Evolutionary conservation across 2,888 invertebrate species (phyloP), one percentile per base, ranked within the genome.

Genomic region (Atethmia centrago): DNA sequence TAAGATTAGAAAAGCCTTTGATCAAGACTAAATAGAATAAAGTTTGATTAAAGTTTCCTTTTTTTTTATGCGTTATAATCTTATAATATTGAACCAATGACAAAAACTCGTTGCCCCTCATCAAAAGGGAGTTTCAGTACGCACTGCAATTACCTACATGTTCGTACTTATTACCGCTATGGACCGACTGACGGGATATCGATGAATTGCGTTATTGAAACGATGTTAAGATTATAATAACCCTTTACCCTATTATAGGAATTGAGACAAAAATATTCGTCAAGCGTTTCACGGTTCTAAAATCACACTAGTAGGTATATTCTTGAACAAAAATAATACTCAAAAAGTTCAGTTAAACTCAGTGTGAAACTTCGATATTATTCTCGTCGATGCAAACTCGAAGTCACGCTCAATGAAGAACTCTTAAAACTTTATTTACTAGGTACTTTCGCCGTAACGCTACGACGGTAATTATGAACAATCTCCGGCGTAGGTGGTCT

Each of bases 401-500:
- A 63, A 62, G 49, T 51, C 62, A 75, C 36, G 68, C 62, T 68
- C 71, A 66, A 66, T 71, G 45, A 69, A 81, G 12, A 55, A 31
- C 53, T 59, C 47, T 61, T 71, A 63, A 56, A 70, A 82, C 71
- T 82, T 82, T 47, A 80, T 79, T 82, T 75, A 79, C 69, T 69
- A 36, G 5, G 36, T 36, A 63, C 71, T 71, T 68, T 65, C 51
- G 25, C 61, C 25, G 42, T 58, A 62, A 40, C 47, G 58, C 40
- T 61, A 51, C 36, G 68, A 59, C 62, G 58, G 65, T 58, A 55
- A 71, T 82, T 82, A 82, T 64, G 49, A 68, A 65, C 49, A 74
- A 58, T 74, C 59, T 45, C 58, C 21, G 59, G 47, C n/a, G 61
- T 71, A 42, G 79, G 71, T 66, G 56, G 61, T 58, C 8, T 28